Evolutionary conservation across 2,797 vertebrate genomes (phyloP), one percentile per base, ranked within the genome.

Genomic region (Pachyuromys duprasi): DNA sequence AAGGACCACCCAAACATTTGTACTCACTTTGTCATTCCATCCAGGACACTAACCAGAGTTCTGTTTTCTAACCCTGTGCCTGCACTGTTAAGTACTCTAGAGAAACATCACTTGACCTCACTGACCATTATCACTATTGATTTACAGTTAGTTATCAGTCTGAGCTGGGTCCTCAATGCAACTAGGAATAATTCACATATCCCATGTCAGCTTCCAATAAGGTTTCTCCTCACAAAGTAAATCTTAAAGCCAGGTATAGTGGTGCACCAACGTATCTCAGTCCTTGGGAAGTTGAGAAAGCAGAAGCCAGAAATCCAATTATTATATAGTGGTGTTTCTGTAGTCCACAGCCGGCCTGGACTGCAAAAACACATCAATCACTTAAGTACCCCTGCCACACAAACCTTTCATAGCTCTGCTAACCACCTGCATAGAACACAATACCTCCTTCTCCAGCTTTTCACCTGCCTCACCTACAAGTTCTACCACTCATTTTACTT

Each of bases 101-200:
- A 60, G 39, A 95, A 94, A 94, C 86, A 36, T 45, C 70, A 89
- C 20, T 88, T 31, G 81, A 93, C 36, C 33, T 91, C 63, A 86
- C 14, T 82, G n/a, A 63, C 15, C 60, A 14, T 15, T 65, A 42
- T 55, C 26, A 91, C 55, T 67, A 57, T 0, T 42, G 79, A 90
- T 49, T 81, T 49, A 84, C 6, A 67, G 20, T 42, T 89, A 57
- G 13, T 55, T 86, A 63, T 33, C 31, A 53, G 11, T 49, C 81
- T 90, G 78, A 93, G 39, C 2, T 70, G 3, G 57, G 42, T 14
- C 33, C 39, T 90, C 42, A 79, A 26, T 36, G 3, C 62, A 42
- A 76, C 63, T 67, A 13, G 26, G 93, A 93, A 94, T 57, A 53
- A 6, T 89, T 95, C 65, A 93, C 5, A 89, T 12, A 72, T 36